phyloP scores from a whole-genome alignment of 2,888 invertebrate species.

The Elysia crispata region DNA sequence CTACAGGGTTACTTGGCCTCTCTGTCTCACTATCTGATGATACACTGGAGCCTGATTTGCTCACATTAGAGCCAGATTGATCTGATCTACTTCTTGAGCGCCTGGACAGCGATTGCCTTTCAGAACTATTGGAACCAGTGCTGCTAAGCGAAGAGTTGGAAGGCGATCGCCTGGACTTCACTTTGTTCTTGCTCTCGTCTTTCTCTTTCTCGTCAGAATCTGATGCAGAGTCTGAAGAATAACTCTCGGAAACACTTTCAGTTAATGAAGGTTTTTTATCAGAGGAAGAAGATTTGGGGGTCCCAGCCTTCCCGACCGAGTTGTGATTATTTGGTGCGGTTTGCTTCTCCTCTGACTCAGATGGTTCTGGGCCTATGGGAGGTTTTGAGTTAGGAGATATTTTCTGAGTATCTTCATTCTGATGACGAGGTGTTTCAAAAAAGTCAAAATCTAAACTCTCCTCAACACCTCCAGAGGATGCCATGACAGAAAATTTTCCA shows the following conservation, averaged over 20 bases:
- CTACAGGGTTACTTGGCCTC: slow-evolving; percentile 28
- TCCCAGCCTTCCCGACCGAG: neutral
- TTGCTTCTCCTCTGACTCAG: slow-evolving; percentile 23
- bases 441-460: slow-evolving; percentile 63
- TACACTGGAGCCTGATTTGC: slow-evolving; percentile 6
- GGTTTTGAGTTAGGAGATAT: slow-evolving; percentile 34
- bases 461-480: slow-evolving; percentile 12
- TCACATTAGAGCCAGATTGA: neutral
- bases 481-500: neutral
- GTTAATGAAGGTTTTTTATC: neutral
- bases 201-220: slow-evolving; percentile 32
- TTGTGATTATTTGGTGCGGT: neutral
- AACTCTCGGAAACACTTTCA: slow-evolving; percentile 14
- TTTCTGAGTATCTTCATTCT: too few relatives aligned
- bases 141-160: slow-evolving; percentile 43
- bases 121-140: slow-evolving; percentile 18
- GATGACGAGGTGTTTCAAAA: slow-evolving; percentile 58
- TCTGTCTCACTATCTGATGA: slow-evolving; percentile 16
- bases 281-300: neutral
- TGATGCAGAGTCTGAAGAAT: slow-evolving; percentile 35
- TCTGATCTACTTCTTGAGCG: slow-evolving; percentile 9
- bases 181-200: slow-evolving; percentile 25
- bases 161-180: slow-evolving; percentile 29
- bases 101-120: too few relatives aligned
- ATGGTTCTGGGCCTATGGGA: slow-evolving; percentile 35